phyloP scores from a whole-genome alignment of 1,140 invertebrate species.

The Bemisia tabaci region DNA sequence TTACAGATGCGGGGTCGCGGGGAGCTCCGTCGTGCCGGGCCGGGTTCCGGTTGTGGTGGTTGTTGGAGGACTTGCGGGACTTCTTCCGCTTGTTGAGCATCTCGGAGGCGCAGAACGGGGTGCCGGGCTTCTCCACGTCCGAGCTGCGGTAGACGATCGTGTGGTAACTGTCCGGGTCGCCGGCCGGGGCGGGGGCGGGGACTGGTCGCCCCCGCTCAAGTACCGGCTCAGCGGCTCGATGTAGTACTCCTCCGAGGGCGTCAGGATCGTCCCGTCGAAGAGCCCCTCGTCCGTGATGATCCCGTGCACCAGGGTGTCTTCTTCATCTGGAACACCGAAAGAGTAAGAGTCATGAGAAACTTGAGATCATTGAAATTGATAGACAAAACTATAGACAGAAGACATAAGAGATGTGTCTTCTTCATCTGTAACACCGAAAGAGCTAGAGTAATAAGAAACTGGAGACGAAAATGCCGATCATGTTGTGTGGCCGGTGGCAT shows the following conservation, averaged over 20 bases:
- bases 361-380: too few relatives aligned
- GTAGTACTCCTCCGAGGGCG: constrained; percentile 61
- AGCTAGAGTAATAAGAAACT: too few relatives aligned
- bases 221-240: constrained; percentile 73
- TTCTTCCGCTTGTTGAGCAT: constrained; percentile 7
- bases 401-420: too few relatives aligned
- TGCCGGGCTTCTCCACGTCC: constrained; percentile 43
- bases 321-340: constrained; percentile 48
- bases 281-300: constrained; percentile 71
- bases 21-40: background rate
- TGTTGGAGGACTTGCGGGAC: background rate
- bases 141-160: constrained; percentile 69
- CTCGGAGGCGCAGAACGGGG: constrained; percentile 12
- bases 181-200: too few relatives aligned
- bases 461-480: too few relatives aligned
- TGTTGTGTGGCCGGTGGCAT: too few relatives aligned
- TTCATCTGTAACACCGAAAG: too few relatives aligned
- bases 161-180: constrained; percentile 42
- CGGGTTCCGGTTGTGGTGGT: background rate
- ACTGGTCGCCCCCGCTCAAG: constrained; percentile 21
- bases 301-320: constrained; percentile 67
- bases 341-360: constrained; percentile 10
- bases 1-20: background rate
- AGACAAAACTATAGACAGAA: too few relatives aligned
- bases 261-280: constrained; percentile 76